These are phyloP conservation scores for Lontra canadensis DNA, from an alignment of 2,113 vertebrate species.

Conservation along the genomic window DNA sequence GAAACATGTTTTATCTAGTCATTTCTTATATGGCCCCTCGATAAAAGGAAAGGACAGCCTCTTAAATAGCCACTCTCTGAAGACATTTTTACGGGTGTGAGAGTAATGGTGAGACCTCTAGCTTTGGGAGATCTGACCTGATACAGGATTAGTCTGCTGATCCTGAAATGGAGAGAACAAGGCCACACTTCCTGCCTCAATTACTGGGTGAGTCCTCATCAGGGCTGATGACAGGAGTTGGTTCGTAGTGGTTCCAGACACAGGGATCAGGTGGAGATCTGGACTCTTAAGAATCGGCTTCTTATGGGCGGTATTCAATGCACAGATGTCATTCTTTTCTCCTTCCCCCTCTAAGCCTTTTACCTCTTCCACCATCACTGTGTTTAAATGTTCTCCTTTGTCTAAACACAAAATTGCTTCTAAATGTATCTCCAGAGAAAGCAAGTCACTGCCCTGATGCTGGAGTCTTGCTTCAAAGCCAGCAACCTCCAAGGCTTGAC, in stretches of 20 bases:
- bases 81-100: constrained; percentile 39
- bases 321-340: neutral
- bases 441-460: accelerated
- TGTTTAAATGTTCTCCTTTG: neutral
- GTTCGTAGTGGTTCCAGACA: neutral
- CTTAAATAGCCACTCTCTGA: constrained; percentile 39
- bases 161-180: accelerated
- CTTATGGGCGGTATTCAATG: neutral
- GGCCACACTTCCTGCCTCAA: neutral
- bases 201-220: accelerated
- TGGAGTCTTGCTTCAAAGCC: neutral
- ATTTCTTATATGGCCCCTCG: constrained; percentile 21
- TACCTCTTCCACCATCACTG: neutral
- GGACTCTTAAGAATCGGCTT: neutral
- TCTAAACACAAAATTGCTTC: neutral
- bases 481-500: neutral
- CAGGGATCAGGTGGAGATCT: no score
- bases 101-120: neutral
- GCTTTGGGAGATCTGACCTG: neutral
- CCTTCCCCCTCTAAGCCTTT: neutral
- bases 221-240: no score
- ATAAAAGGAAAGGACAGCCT: constrained; percentile 65
- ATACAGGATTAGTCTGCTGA: neutral
- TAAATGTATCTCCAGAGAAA: neutral
- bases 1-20: constrained; percentile 53